Conservation (phyloP, 2,113 vertebrate species). For the Podocnemis expansa region DNA sequence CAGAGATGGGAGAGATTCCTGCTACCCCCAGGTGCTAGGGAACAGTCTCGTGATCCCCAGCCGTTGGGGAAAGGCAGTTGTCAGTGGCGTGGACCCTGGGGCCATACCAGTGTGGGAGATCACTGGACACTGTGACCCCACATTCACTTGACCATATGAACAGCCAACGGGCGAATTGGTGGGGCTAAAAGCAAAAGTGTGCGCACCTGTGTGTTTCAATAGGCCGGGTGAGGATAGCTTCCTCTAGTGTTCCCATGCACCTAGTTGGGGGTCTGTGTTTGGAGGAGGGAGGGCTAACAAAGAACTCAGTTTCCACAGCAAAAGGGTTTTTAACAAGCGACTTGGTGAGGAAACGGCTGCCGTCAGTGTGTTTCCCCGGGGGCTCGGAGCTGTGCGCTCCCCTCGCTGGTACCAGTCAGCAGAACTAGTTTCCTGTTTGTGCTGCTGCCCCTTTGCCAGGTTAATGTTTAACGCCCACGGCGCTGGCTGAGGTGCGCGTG, state of each 20-base stretch:
- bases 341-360: not conserved
- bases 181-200: not conserved
- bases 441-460: not conserved
- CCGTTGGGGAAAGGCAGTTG: too few species aligned
- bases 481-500: not conserved
- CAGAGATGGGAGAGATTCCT: not conserved
- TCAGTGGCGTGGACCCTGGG: too few species aligned
- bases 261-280: not conserved
- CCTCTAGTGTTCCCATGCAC: not conserved
- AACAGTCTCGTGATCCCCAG: too few species aligned
- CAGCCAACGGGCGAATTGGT: not conserved
- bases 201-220: not conserved
- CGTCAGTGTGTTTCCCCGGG: too few species aligned
- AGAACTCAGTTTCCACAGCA: not conserved
- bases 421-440: not conserved
- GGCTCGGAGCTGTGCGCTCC: not conserved
- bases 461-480: not conserved
- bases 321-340: not conserved
- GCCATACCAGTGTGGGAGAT: not conserved
- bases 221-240: not conserved
- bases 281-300: not conserved
- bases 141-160: not conserved
- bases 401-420: not conserved
- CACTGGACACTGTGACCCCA: not conserved
- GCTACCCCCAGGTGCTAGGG: not conserved